Evolutionary conservation across 92 coral and sea anemone species (phyloP), one percentile per base, ranked within the genome.

Genomic region (Epizoanthus rinbou): DNA sequence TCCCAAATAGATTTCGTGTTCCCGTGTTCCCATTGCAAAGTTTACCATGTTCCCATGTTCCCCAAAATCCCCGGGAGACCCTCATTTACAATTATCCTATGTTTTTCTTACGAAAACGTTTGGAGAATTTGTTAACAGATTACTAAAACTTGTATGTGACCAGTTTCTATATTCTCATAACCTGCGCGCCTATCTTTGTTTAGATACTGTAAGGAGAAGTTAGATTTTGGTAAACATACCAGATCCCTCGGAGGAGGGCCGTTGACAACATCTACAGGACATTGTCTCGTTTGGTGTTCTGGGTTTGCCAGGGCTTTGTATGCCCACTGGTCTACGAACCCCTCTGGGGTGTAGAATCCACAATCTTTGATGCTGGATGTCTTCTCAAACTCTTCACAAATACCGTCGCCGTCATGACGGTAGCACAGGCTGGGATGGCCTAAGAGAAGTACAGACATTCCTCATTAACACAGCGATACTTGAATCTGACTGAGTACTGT

Each of bases 371-470:
- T 94, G 82, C 93, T 96, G 8, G 92, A 91, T 41, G 71, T 85
- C 37, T 87, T 91, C 78, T 96, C 99, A 87, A 96, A 96, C 19
- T 90, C 91, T 86, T 96, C 99, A 62, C 99, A 96, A 31, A 86
- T 84, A 5, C 99, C 99, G 79, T 96, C 99, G 3, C 99, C 99
- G 14, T 96, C 99, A 65, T 94, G 95, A 17, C 97, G 93, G 59
- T 96, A 96, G 69, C 99, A 96, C 65, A 96, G 87, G 64, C 99
- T 96, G 25, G 99, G 99, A n/a, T 92, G 99, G 5, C 98, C 98
- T 93, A 56, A 3, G n/a, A 7, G 64, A 19, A 24, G 17, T 13
- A 24, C 6, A 19, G 18, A 39, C 16, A 16, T 5, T 73, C 0
- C 13, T 50, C 3, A 50, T 21, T 52, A 15, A 50, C 9, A 9